These are phyloP conservation scores for Dasypolia templi DNA, from an alignment of 2,888 invertebrate species.

Conservation along the genomic window DNA sequence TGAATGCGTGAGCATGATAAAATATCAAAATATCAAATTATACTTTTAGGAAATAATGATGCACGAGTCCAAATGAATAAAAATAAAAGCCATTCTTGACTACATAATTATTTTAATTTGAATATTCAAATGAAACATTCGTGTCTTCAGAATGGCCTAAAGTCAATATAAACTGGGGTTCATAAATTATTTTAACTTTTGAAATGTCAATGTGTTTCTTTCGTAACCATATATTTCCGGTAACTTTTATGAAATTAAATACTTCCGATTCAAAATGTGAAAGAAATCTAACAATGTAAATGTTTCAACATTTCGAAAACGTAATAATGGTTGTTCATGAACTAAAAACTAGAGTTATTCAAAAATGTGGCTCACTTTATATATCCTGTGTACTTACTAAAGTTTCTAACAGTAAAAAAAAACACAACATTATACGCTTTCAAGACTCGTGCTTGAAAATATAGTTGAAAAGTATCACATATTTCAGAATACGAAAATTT, in stretches of 20 bases:
- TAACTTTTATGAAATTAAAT: conserved; percentile 11
- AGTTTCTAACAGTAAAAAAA: neutral
- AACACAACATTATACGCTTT: neutral
- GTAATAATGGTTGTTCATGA: conserved; percentile 9
- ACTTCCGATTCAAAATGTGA: conserved; percentile 36
- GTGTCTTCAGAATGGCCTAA: conserved; percentile 22
- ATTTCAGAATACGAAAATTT: neutral
- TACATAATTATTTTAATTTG: conserved; percentile 26
- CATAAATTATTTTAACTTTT: conserved; percentile 41
- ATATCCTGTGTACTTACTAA: neutral
- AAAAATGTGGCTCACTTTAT: neutral
- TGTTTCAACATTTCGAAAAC: conserved; percentile 9
- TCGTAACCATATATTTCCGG: conserved; percentile 43
- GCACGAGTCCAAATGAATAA: conserved; percentile 2
- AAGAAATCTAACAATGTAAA: neutral
- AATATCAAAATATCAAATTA: neutral
- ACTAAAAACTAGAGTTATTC: neutral
- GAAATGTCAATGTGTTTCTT: conserved; percentile 55
- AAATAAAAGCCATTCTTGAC: conserved; percentile 3
- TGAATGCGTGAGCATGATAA: neutral
- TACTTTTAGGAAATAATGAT: conserved; percentile 12
- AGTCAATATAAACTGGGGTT: conserved; percentile 15
- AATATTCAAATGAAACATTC: conserved; percentile 18
- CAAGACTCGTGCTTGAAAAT: neutral
- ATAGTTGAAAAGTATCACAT: neutral